Conservation (phyloP, 2,113 vertebrate species). For the Panthera leo region DNA sequence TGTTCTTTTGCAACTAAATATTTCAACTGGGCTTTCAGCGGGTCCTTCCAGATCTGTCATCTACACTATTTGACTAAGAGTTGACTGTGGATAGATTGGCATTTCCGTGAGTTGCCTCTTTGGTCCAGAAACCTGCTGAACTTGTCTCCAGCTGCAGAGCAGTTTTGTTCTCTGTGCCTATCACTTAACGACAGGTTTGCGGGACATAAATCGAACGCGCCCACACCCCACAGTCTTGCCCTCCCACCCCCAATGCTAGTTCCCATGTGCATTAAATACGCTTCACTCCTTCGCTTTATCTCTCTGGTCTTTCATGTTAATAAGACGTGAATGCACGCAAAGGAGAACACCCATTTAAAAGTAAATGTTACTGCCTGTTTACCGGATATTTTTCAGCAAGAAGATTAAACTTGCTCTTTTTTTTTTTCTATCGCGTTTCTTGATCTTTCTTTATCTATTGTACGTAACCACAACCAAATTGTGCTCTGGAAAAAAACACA, state of each 20-base stretch:
- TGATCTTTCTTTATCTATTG: conserved; percentile 42
- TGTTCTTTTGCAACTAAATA: conserved; percentile 30
- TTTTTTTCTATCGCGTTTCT: not conserved
- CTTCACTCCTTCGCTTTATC: not conserved
- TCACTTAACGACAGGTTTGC: not conserved
- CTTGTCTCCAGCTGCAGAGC: conserved; percentile 45
- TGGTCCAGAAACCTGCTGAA: conserved; percentile 70
- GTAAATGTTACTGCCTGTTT: not conserved
- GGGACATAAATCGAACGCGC: not conserved
- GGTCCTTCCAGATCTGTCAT: conserved; percentile 39
- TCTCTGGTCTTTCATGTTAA: conserved; percentile 9
- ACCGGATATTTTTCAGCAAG: conserved; percentile 34
- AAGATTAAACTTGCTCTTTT: not conserved
- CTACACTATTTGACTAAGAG: not conserved
- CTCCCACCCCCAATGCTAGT: not conserved
- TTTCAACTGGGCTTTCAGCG: conserved; percentile 57
- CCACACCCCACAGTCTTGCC: not conserved
- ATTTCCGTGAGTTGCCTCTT: conserved; percentile 4
- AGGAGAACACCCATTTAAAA: not conserved
- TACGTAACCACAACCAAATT: conserved; percentile 35
- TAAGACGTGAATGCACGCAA: not conserved
- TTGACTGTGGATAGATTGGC: conserved; percentile 62
- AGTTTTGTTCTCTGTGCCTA: conserved; percentile 56
- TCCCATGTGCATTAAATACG: not conserved
- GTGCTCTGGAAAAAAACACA: conserved; percentile 62